These are phyloP conservation scores for Acrocephalus kingi DNA, from an alignment of 2,113 vertebrate species.

Conservation along the genomic window DNA sequence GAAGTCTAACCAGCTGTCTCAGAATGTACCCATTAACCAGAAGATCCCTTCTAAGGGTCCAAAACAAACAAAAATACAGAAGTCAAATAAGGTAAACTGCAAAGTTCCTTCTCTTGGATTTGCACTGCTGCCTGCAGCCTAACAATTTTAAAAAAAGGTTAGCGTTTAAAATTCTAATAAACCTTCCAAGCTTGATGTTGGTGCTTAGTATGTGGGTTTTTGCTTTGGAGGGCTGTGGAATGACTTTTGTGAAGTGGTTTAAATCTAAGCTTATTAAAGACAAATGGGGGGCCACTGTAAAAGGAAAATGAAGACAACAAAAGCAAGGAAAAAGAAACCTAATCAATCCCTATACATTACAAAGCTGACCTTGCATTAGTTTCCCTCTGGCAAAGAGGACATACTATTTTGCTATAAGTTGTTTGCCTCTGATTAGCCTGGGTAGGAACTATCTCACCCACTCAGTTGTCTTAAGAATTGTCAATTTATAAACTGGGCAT, in stretches of 20 bases:
- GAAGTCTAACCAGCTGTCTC: neutral
- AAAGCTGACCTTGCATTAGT: neutral
- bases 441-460: neutral
- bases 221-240: neutral
- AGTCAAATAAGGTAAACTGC: neutral
- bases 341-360: neutral
- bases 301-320: neutral
- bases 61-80: neutral
- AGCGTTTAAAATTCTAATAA: neutral
- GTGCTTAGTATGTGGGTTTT: neutral
- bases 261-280: neutral
- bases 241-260: neutral
- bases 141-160: neutral
- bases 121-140: neutral
- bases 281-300: neutral
- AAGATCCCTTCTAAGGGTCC: neutral
- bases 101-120: neutral
- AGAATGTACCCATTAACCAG: neutral
- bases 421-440: neutral
- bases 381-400: neutral
- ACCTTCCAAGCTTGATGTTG: neutral
- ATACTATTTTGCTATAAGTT: neutral
- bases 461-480: neutral
- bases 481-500: neutral
- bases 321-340: neutral